Evolutionary conservation across 1,140 invertebrate species (phyloP), one percentile per base, ranked within the genome.

Genomic region (Brachionus paranguensis): DNA sequence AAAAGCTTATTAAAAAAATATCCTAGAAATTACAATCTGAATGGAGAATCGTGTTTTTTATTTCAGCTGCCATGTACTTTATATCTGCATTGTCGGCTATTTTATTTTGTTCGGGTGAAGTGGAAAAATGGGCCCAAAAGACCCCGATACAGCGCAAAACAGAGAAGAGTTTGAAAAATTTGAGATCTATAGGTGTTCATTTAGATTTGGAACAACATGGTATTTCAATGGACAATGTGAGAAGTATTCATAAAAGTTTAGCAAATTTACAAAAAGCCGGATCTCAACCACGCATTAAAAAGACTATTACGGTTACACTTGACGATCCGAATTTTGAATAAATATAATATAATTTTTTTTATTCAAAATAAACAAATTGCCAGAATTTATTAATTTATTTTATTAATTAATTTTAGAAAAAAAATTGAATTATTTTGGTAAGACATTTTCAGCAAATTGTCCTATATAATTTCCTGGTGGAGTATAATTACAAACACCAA

Each of bases 21-120:
- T 41, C 41, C 4, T 27, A 84, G 83, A 76, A 60, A 76, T 33
- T 65, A 65, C 68, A 76, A 65, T 74, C 50, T n/a, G 33, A 84
- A 33, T 84, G 84, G 84, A 20, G 74, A 64, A 79, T 78, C 24
- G 84, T 84, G 7, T 84, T 84, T 70, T 24, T 78, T 27, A 78
- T 84, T 20, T 68, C 60, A 1, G 84, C 84, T 8, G 5, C 14
- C 14, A 65, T 84, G 14, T 84, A 84, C 20, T 53, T 84, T 17
- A 12, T 60, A 12, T 45, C 45, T 14, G 45, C 45, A 7, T 6
- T 84, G 8, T 70, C 55, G n/a, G 70, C 45, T n/a, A 50, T 84
- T 68, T 20, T 84, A 4, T 50, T 84, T 29, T 70, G 84, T 12
- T 65, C 53, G 2, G 84, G 72, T 50, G 74, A 78, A 45, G 33